A percentile compares a stretch with the other conserved stretches of the same genome.
Evolutionary conservation across 2,888 invertebrate species (phyloP).

Genomic region (Sinodicranocentrus sp.): DNA sequence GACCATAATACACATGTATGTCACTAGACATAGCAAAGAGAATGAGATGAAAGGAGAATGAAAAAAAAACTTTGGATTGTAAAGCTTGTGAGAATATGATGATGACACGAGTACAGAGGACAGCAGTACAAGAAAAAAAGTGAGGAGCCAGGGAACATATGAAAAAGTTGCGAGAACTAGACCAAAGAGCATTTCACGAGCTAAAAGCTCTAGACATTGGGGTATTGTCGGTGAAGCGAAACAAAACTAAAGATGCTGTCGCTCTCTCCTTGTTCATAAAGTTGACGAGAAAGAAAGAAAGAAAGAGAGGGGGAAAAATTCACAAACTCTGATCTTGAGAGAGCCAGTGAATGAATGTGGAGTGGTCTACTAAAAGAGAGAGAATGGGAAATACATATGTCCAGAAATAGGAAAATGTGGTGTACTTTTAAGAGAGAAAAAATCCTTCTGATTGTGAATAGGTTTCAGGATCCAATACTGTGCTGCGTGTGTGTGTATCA

Average conservation of each 20-base stretch:
- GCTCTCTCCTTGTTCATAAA: slow-evolving; percentile 38
- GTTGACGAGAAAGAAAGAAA: not conserved
- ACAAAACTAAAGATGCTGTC: slow-evolving; percentile 38
- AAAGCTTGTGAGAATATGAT: slow-evolving; percentile 12
- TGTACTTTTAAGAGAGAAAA: slow-evolving; percentile 6
- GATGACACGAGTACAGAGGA: not conserved
- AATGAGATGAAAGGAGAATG: slow-evolving; percentile 1
- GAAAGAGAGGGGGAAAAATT: not conserved
- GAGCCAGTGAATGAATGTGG: too few species aligned
- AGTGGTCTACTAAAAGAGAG: too few species aligned
- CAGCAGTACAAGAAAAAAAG: not conserved
- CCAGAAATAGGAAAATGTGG: slow-evolving; percentile 6
- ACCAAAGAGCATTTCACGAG: too few species aligned
- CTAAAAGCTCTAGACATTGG: too few species aligned
- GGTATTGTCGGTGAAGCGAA: slow-evolving; percentile 43
- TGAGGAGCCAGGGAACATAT: not conserved
- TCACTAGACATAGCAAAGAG: slow-evolving; percentile 30
- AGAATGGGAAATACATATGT: slow-evolving; percentile 5
- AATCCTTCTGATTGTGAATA: not conserved
- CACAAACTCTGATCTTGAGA: not conserved
- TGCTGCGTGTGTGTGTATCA: too few species aligned
- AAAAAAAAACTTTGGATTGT: slow-evolving; percentile 9
- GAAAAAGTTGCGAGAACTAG: too few species aligned
- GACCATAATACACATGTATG: slow-evolving; percentile 38
- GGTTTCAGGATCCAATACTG: too few species aligned